Evolutionary conservation across 2,888 invertebrate species (phyloP).

Genomic region (Lissonota sp.): DNA sequence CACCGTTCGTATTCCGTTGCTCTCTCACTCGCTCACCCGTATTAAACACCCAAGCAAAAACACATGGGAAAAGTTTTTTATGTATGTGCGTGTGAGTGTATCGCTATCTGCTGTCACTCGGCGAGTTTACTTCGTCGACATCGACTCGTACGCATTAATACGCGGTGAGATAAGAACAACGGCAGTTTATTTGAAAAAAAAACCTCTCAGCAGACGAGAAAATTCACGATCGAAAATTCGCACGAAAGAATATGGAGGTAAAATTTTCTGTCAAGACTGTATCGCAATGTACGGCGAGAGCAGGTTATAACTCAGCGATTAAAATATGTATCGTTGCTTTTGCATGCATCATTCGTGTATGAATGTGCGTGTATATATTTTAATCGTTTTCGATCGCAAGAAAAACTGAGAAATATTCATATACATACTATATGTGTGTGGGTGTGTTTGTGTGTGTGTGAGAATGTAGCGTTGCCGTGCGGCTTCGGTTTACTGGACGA

Average conservation of each 20-base stretch:
- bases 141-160: too few relatives aligned
- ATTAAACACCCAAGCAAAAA: too few relatives aligned
- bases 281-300: conserved; percentile 5
- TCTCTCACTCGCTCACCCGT: conserved; percentile 2
- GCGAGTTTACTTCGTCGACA: too few relatives aligned
- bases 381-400: background rate
- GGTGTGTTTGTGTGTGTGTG: background rate
- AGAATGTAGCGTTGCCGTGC: background rate
- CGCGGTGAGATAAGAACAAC: too few relatives aligned
- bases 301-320: background rate
- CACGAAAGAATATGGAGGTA: too few relatives aligned
- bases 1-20: background rate
- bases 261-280: background rate
- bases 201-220: too few relatives aligned
- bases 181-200: too few relatives aligned
- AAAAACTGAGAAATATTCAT: background rate
- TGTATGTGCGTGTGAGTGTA: too few relatives aligned
- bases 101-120: too few relatives aligned
- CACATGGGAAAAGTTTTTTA: too few relatives aligned
- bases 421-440: background rate
- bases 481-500: conserved; percentile 15
- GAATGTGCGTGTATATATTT: background rate
- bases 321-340: background rate
- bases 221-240: too few relatives aligned
- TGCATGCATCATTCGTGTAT: background rate